Base-by-base conservation (phyloP, 2,888 invertebrate genomes). In the Biston stratarius region DNA sequence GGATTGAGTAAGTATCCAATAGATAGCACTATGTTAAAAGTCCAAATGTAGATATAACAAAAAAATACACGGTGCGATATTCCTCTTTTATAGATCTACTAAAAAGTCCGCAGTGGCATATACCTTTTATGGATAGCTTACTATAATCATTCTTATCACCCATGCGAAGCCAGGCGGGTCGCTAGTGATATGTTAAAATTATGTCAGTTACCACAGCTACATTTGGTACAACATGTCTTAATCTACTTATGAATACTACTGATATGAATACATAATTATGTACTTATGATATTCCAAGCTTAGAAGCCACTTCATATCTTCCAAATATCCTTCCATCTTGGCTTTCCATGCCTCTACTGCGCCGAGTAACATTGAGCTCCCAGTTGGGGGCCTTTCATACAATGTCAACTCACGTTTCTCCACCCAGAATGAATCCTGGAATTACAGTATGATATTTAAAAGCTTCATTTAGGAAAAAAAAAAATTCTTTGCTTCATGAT, bases 271-370 rank as follows among this genome's bases (percentile, higher is more conserved):
- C 3, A 24, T 24, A 24, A 3, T 24, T 24, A 24, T 24, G 74
- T 83, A 97, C 96, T 94, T 95, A 80, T 96, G 95, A 88, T 97
- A 96, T 61, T 95, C 95, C 67, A 97, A 87, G 63, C 92, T 88
- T 1, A 97, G 89, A 33, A 98, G 84, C 95, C 96, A 96, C 67
- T 95, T 95, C 14, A 97, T 86, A 84, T 97, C 97, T 61, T 95
- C 94, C 64, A 95, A 90, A 65, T 96, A 96, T 40, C 91, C 94
- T 42, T 92, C 89, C 77, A 96, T 94, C 67, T 95, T 92, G 70
- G 95, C 95, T 45, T 95, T 88, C 97, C 97, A 98, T 34, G 96
- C 95, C 64, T 96, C 94, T 1, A 95, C 90, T 0, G 95, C 95
- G 0, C 94, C 92, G 3, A 94, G 83, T 66, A 94, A 93, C 0